A percentile compares a stretch with the other conserved stretches of the same genome.
phyloP scores from a whole-genome alignment of 2,797 vertebrate genomes.

The Paedocypris micromegethes region DNA sequence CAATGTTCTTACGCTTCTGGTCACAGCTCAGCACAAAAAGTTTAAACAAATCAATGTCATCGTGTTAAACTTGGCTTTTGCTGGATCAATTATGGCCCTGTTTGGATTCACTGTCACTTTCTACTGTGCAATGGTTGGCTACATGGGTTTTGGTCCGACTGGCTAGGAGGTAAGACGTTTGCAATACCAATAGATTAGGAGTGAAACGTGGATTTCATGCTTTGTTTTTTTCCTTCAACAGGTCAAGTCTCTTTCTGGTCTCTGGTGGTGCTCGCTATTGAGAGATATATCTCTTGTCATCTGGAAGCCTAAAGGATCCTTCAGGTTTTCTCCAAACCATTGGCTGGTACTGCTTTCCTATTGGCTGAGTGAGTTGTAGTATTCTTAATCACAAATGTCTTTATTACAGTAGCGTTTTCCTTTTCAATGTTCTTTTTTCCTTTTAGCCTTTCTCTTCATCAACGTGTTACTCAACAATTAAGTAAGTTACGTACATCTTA shows the following conservation, averaged over 20 bases:
- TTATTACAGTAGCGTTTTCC: constrained; percentile 78
- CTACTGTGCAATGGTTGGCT: constrained; percentile 64
- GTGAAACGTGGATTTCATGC: background rate
- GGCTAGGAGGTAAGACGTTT: constrained; percentile 63
- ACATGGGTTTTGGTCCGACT: constrained; percentile 66
- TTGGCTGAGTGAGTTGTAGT: constrained; percentile 70
- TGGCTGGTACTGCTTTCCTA: constrained; percentile 63
- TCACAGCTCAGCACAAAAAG: constrained; percentile 75
- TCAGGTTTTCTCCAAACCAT: constrained; percentile 64
- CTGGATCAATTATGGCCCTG: constrained; percentile 68
- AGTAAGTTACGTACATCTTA: too few relatives aligned
- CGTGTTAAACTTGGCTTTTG: constrained; percentile 73
- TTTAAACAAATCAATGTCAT: constrained; percentile 76
- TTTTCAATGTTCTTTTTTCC: too few relatives aligned
- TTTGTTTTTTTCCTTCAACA: constrained; percentile 16
- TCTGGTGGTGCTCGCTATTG: constrained; percentile 63
- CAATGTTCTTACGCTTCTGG: constrained; percentile 70
- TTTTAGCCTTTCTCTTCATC: constrained; percentile 58
- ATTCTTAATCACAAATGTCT: constrained; percentile 74
- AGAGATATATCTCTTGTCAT: constrained; percentile 67
- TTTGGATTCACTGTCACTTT: constrained; percentile 76
- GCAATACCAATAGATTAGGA: background rate
- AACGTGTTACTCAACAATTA: constrained; percentile 70
- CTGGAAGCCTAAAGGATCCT: constrained; percentile 78
- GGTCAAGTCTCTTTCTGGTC: constrained; percentile 64